These are phyloP conservation scores for Molothrus ater DNA, from an alignment of 2,797 vertebrate genomes.

Conservation along the genomic window DNA sequence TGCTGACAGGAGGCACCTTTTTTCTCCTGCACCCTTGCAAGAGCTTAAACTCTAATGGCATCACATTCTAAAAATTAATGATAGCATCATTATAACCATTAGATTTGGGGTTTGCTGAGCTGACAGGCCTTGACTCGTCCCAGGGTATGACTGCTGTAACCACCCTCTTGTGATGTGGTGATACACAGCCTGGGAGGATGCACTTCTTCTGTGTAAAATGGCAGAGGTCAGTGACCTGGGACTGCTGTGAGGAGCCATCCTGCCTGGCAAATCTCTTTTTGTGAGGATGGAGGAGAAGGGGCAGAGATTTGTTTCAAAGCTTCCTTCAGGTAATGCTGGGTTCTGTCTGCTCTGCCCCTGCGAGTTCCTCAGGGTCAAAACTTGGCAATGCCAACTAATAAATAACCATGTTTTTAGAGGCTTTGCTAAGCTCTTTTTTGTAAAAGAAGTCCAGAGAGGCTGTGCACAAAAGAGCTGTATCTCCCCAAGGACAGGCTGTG, in stretches of 20 bases:
- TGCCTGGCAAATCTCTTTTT: neutral
- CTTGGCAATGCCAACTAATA: neutral
- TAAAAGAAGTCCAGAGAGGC: neutral
- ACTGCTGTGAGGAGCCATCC: neutral
- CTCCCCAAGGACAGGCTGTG: neutral
- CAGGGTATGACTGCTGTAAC: neutral
- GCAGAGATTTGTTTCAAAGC: neutral
- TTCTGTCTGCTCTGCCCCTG: neutral
- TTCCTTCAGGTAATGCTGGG: fast-evolving
- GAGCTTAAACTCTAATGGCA: neutral
- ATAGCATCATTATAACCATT: neutral
- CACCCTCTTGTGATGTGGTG: neutral
- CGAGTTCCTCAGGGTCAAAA: neutral
- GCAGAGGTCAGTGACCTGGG: neutral
- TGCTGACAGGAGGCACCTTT: neutral
- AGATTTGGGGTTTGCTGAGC: neutral
- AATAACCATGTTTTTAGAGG: neutral
- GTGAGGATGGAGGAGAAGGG: neutral
- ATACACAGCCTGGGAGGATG: neutral
- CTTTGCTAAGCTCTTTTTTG: neutral
- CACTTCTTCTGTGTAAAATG: neutral
- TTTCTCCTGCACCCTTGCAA: neutral
- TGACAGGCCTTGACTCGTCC: neutral
- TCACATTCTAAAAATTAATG: neutral
- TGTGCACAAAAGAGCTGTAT: neutral